Evolutionary conservation across 2,888 invertebrate genomes (phyloP).

Genomic region (Epistrophe grossulariae): DNA sequence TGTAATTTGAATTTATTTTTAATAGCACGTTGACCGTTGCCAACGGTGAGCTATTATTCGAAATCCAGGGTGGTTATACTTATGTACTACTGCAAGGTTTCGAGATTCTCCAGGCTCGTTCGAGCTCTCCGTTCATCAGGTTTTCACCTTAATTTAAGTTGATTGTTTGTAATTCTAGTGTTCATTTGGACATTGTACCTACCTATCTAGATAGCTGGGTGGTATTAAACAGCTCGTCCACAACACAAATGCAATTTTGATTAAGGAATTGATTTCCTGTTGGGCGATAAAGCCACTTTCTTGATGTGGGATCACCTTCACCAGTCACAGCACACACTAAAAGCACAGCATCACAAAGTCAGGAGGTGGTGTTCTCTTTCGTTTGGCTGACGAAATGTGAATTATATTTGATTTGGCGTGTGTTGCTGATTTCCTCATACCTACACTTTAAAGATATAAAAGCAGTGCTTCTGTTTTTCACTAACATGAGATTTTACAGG

Average conservation of each 20-base stretch:
- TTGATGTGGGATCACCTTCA: neutral
- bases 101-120: neutral
- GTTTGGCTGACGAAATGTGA: slow-evolving; percentile 47
- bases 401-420: slow-evolving; percentile 54
- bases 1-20: slow-evolving; percentile 75
- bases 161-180: slow-evolving; percentile 73
- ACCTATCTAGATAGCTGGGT: slow-evolving; percentile 57
- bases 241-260: slow-evolving; percentile 58
- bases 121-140: slow-evolving; percentile 37
- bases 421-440: slow-evolving; percentile 56
- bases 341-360: neutral
- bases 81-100: slow-evolving; percentile 36
- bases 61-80: slow-evolving; percentile 44
- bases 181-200: slow-evolving; percentile 24
- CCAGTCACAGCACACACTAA: neutral
- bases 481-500: neutral
- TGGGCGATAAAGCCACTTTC: slow-evolving; percentile 23
- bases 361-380: slow-evolving; percentile 36
- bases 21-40: slow-evolving; percentile 72
- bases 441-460: slow-evolving; percentile 44
- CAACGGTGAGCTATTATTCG: slow-evolving; percentile 67
- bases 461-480: slow-evolving; percentile 56
- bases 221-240: slow-evolving; percentile 46
- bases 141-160: slow-evolving; percentile 69
- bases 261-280: slow-evolving; percentile 70